A percentile compares a stretch with the other conserved stretches of the same genome.
Evolutionary conservation across 2,113 vertebrate species (phyloP).

Genomic region (Callionymus lyra): DNA sequence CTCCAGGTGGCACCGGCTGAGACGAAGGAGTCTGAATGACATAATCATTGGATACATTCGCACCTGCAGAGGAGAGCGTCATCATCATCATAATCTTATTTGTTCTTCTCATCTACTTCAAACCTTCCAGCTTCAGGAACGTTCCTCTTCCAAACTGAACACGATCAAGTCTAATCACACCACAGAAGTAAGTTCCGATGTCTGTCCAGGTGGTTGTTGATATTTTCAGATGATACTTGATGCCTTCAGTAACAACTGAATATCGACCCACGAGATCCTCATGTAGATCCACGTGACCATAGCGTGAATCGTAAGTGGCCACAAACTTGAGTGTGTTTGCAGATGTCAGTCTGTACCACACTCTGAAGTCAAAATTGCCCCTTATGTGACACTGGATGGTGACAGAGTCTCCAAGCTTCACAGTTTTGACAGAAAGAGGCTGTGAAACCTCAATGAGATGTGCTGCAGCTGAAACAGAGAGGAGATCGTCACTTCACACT

Average conservation of each 20-base stretch:
- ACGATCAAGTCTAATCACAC: conserved; percentile 3
- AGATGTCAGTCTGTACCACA: conserved; percentile 16
- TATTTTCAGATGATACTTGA: conserved; percentile 10
- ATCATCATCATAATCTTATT: background rate
- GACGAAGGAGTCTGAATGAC: conserved; percentile 9
- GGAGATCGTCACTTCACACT: background rate
- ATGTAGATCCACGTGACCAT: background rate
- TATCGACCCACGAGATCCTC: background rate
- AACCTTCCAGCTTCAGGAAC: conserved; percentile 9
- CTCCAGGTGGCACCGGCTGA: conserved; percentile 6
- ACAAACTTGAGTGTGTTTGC: conserved; percentile 3
- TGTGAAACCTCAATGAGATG: background rate
- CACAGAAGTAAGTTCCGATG: conserved; percentile 31
- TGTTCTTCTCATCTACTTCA: background rate
- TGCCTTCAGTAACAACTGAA: background rate
- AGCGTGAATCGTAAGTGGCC: background rate
- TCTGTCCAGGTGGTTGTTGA: conserved; percentile 11
- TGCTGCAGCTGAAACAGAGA: conserved; percentile 5
- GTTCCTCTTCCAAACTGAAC: conserved; percentile 18
- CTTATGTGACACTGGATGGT: conserved; percentile 4
- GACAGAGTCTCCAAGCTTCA: conserved; percentile 2
- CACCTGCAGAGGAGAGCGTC: conserved; percentile 4
- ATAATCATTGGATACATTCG: conserved; percentile 7
- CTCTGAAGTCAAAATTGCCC: background rate
- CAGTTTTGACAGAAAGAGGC: conserved; percentile 4